Evolutionary conservation across 2,888 invertebrate genomes (phyloP).

Genomic region (Dryobota labecula): DNA sequence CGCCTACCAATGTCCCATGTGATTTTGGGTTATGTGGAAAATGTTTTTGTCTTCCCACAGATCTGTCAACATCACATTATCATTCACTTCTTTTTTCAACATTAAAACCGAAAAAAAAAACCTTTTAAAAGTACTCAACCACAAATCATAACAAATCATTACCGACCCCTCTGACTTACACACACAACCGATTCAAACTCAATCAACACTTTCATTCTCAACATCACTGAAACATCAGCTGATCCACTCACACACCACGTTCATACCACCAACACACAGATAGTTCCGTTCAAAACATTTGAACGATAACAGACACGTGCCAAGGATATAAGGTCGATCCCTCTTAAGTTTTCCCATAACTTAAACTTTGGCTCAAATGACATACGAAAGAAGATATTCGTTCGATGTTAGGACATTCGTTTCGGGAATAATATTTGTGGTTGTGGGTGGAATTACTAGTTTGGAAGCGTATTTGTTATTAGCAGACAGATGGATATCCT

Average conservation of each 20-base stretch:
- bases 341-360: conserved; percentile 30
- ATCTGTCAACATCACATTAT: background rate
- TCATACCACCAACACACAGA: conserved; percentile 14
- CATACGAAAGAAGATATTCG: conserved; percentile 23
- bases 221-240: conserved; percentile 24
- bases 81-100: background rate
- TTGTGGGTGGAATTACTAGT: conserved; percentile 10
- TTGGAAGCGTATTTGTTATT: background rate
- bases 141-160: background rate
- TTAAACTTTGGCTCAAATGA: conserved; percentile 34
- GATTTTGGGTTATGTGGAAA: background rate
- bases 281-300: conserved; percentile 30
- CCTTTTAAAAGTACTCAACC: background rate
- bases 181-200: background rate
- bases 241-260: conserved; percentile 14
- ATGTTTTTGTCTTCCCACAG: background rate
- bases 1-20: background rate
- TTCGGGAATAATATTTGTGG: background rate
- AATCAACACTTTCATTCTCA: conserved; percentile 5
- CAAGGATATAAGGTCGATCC: conserved; percentile 51
- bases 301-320: conserved; percentile 45
- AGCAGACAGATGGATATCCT: background rate
- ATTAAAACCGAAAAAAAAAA: background rate
- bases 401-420: conserved; percentile 21
- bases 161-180: background rate